Conservation (phyloP, 2,113 vertebrate genomes). For the Chunga burmeisteri region DNA sequence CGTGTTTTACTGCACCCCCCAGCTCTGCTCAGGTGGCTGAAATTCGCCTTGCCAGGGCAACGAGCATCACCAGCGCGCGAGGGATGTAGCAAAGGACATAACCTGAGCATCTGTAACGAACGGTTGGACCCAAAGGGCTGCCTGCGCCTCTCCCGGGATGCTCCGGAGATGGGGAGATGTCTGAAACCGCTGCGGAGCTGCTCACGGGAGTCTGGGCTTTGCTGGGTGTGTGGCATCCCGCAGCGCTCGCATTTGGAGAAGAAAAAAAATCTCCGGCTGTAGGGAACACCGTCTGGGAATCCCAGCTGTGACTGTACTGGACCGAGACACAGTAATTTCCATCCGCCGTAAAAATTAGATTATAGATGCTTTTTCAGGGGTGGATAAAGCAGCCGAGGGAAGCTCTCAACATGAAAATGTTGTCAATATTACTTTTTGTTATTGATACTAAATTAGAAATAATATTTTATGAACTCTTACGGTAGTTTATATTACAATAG, state of each 20-base stretch:
- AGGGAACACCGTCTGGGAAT: background rate
- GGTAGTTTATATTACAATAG: background rate
- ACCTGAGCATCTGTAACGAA: accelerated
- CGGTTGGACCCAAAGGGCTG: accelerated
- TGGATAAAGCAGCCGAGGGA: background rate
- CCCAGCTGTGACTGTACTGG: background rate
- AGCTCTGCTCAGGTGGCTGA: background rate
- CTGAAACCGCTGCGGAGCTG: background rate
- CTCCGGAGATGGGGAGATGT: background rate
- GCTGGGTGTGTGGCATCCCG: background rate
- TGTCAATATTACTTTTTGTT: background rate
- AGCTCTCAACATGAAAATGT: background rate
- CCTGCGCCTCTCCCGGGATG: background rate
- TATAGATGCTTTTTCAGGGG: background rate
- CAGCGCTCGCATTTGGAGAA: background rate
- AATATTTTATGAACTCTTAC: background rate
- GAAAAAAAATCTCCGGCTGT: background rate
- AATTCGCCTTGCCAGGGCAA: background rate
- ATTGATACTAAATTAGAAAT: background rate
- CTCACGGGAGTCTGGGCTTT: background rate
- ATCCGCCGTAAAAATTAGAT: background rate
- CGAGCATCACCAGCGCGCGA: accelerated
- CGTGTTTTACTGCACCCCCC: accelerated
- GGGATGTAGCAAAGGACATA: background rate
- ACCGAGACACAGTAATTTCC: background rate